Conservation (phyloP, 2,113 vertebrate genomes). For the Chlorodrepanis virens region DNA sequence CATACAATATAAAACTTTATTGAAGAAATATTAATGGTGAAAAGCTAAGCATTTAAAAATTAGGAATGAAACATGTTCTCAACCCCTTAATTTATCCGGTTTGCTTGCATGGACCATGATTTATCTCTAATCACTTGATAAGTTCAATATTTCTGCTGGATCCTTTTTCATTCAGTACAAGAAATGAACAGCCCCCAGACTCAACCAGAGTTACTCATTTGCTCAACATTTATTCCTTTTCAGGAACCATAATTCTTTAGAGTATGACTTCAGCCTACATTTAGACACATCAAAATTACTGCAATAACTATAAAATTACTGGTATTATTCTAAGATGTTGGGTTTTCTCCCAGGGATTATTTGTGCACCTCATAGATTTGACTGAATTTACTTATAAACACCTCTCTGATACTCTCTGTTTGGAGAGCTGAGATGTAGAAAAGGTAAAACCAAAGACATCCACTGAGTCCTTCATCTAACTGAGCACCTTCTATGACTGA, state of each 20-base stretch:
- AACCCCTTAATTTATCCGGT: background rate
- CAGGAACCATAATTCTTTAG: background rate
- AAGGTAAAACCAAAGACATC: background rate
- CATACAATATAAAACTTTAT: background rate
- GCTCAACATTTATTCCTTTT: background rate
- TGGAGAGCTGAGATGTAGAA: background rate
- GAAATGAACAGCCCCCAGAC: background rate
- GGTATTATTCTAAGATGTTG: background rate
- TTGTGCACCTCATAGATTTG: background rate
- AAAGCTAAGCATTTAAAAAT: background rate
- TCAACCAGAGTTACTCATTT: background rate
- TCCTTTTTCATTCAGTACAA: background rate
- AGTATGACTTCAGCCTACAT: background rate
- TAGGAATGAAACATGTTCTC: background rate
- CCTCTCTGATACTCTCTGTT: background rate
- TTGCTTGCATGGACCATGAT: background rate
- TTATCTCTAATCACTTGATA: background rate
- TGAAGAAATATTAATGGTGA: background rate
- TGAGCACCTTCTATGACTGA: background rate
- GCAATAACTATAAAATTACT: background rate
- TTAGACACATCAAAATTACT: background rate
- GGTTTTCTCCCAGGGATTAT: accelerated
- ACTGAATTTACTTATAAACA: background rate
- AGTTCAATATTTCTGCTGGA: background rate
- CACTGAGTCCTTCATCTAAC: background rate